Base-by-base conservation (phyloP, 2,797 vertebrate species). In the Parauchenoglanis ngamensis region DNA sequence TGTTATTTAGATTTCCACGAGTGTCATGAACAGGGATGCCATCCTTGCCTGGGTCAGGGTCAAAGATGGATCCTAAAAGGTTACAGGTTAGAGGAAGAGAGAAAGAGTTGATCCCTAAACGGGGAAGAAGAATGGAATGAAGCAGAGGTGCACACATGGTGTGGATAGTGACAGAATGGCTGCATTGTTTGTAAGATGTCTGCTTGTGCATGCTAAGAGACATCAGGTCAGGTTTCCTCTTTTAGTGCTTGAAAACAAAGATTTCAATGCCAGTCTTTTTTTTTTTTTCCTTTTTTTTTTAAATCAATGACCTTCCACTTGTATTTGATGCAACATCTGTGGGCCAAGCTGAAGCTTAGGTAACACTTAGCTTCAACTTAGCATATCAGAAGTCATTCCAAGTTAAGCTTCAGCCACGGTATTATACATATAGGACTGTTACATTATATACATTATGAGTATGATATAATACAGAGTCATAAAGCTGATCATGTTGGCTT, bases 1-100 rank as follows among this genome's bases (percentile, higher is more conserved):
- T 92, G 96, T 98, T 98, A 98, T 96, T 96, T 95, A 95, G 96
- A 95, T 96, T 95, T 95, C 96, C 93, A 76, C 63, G 85, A 94
- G 92, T 93, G 93, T 93, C 89, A 93, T 93, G 94, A 84, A 92
- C 40, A 88, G 88, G 93, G 94, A 93, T 96, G 92, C 92, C 94
- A 94, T 91, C 89, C 95, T 94, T 92, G 92, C 89, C 92, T 91
- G 59, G 57, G 85, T 52, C 88, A 92, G 90, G 91, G 46, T 83
- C 90, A 91, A 94, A 92, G 94, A 93, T 57, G 63, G 92, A 91
- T 92, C 88, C 81, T 73, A 35, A 70, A 87, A 92, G 91, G 83
- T 89, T 85, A 89, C 68, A 88, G 87, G 85, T 84, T 59, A 85
- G 72, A 88, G 52, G 86, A 79, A 87, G 87, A 89, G 87, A 88